Percentiles rank a stretch among this genome's conserved stretches.
phyloP scores from a whole-genome alignment of 2,113 vertebrate species.

The Halcyon malimbica region DNA sequence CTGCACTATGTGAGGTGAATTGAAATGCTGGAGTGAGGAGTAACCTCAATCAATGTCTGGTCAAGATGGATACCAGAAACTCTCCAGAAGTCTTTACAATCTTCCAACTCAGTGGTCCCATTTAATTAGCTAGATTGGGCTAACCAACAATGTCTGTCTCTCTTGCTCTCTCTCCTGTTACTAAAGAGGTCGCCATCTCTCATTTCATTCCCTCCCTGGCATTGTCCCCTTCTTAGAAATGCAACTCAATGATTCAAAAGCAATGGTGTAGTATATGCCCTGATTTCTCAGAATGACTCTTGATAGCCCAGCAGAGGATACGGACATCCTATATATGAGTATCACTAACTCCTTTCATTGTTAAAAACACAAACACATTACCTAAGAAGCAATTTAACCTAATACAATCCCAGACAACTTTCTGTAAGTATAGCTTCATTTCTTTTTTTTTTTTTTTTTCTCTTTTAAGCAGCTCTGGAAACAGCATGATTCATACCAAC shows the following conservation, averaged over 20 bases:
- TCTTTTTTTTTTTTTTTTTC: neutral
- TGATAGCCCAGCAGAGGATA: neutral
- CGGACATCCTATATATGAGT: neutral
- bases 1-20: accelerated
- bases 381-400: neutral
- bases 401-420: neutral
- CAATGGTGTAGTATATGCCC: neutral
- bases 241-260: neutral
- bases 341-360: neutral
- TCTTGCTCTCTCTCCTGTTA: neutral
- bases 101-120: neutral
- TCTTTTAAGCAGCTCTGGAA: conserved; percentile 8
- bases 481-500: neutral
- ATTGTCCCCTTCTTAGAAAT: neutral
- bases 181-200: neutral
- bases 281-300: neutral
- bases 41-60: neutral
- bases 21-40: neutral
- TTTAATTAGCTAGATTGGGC: neutral
- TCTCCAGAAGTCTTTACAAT: neutral
- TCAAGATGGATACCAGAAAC: neutral
- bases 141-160: neutral
- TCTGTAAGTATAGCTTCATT: neutral
- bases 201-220: neutral
- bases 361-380: neutral